Evolutionary conservation across 2,888 invertebrate species (phyloP).

Genomic region (Pyrrhosoma nymphula): DNA sequence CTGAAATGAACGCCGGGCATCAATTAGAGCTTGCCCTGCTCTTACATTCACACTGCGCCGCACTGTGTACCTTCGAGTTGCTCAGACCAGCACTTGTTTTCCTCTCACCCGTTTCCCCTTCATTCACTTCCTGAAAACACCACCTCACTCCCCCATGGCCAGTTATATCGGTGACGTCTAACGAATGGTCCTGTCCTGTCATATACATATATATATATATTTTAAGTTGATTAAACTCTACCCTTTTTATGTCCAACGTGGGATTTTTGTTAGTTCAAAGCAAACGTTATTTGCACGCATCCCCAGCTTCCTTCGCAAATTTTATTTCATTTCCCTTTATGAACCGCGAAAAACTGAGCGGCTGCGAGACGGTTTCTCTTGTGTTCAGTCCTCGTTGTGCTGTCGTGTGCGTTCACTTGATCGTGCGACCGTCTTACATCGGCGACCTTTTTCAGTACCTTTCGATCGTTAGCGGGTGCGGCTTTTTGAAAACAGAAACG

Average conservation of each 20-base stretch:
- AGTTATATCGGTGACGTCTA: background rate
- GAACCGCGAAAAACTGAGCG: too few relatives aligned
- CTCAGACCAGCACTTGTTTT: background rate
- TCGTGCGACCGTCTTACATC: background rate
- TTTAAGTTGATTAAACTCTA: background rate
- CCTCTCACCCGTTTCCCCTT: background rate
- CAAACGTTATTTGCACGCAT: too few relatives aligned
- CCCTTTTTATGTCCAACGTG: background rate
- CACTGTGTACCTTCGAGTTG: too few relatives aligned
- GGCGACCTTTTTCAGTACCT: background rate
- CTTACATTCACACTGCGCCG: background rate
- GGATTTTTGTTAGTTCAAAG: too few relatives aligned
- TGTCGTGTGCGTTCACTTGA: background rate
- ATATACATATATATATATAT: too few relatives aligned
- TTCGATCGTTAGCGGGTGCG: background rate
- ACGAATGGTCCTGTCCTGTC: too few relatives aligned
- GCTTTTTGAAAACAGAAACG: conserved; percentile 9
- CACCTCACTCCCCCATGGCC: background rate
- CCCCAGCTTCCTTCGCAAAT: too few relatives aligned
- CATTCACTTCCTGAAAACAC: background rate
- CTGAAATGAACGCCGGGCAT: too few relatives aligned
- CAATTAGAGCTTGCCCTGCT: background rate
- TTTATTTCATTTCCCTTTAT: too few relatives aligned
- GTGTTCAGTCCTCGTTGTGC: background rate
- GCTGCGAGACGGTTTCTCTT: background rate